Evolutionary conservation across 2,888 invertebrate species (phyloP), one percentile per base, ranked within the genome.

Genomic region (Liopterus haemorrhoidalis): DNA sequence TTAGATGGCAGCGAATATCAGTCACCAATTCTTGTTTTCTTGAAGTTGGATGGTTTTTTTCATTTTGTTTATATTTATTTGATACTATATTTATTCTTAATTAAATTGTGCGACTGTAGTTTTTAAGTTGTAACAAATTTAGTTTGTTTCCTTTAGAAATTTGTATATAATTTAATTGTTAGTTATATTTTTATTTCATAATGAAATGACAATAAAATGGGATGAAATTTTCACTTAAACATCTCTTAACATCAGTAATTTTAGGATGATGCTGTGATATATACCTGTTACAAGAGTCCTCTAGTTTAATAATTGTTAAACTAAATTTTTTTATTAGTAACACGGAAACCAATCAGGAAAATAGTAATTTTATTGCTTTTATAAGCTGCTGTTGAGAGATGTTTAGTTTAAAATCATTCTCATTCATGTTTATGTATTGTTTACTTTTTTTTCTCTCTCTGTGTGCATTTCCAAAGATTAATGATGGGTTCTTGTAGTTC

Each of bases 141-240:
- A 45, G 39, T 45, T 45, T 45, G 45, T 45, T 45, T 52, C 47
- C 52, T 52, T 53, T 51, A 54, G 51, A 49, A 55, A 54, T 54
- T 51, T 57, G 56, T 59, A 57, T 54, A 61, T 62, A 62, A 56
- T 57, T 60, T 59, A 60, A 61, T 65, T 63, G 54, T 61, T 62
- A 63, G 53, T 54, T 51, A 54, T 57, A 60, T 61, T 60, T 63
- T 57, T 63, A 61, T 62, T 66, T 64, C 40, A 63, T 57, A 62
- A 61, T 61, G n/a, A n/a, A n/a, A n/a, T n/a, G 63, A 58, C 55
- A 62, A 66, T 66, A 64, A 67, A 65, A 67, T 59, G 65, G 66
- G 65, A 60, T 60, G 51, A 30, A 48, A 42, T 47, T 22, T 49
- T 41, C 32, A 41, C 37, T 45, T 51, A 25, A 37, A 40, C 19